Evolutionary conservation across 1,140 invertebrate genomes (phyloP).

Genomic region (Conus ventricosus): DNA sequence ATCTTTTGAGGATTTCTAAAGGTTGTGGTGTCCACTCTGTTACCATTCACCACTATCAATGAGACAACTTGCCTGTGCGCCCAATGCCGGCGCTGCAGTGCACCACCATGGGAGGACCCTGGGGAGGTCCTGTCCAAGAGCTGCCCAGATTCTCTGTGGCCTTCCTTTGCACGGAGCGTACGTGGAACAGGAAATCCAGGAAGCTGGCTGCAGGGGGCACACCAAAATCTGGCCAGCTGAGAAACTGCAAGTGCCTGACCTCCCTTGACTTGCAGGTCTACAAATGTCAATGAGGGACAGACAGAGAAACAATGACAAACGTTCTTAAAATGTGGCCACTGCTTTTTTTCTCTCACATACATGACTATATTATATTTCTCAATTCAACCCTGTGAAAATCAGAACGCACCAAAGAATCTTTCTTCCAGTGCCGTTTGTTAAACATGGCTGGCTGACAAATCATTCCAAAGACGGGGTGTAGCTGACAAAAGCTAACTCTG

Average conservation of each 20-base stretch:
- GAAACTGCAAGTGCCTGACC: slow-evolving; percentile 89
- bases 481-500: too few relatives aligned
- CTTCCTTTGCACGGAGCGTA: slow-evolving; percentile 77
- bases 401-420: too few relatives aligned
- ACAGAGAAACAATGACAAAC: too few relatives aligned
- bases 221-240: slow-evolving; percentile 91
- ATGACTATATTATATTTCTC: too few relatives aligned
- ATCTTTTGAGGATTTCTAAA: neutral
- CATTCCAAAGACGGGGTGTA: too few relatives aligned
- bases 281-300: slow-evolving; percentile 48
- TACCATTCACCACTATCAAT: too few relatives aligned
- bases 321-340: too few relatives aligned
- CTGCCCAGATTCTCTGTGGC: slow-evolving; percentile 82
- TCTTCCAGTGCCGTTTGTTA: too few relatives aligned
- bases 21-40: too few relatives aligned
- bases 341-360: too few relatives aligned
- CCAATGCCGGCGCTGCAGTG: slow-evolving; percentile 98
- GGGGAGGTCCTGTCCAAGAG: slow-evolving; percentile 80
- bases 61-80: slow-evolving; percentile 85
- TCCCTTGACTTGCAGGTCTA: slow-evolving; percentile 86
- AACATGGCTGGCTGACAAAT: too few relatives aligned
- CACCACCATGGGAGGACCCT: slow-evolving; percentile 94
- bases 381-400: too few relatives aligned
- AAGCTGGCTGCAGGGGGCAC: slow-evolving; percentile 87
- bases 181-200: slow-evolving; percentile 86